Evolutionary conservation across 2,113 vertebrate genomes (phyloP).

Genomic region (Chitala chitala): DNA sequence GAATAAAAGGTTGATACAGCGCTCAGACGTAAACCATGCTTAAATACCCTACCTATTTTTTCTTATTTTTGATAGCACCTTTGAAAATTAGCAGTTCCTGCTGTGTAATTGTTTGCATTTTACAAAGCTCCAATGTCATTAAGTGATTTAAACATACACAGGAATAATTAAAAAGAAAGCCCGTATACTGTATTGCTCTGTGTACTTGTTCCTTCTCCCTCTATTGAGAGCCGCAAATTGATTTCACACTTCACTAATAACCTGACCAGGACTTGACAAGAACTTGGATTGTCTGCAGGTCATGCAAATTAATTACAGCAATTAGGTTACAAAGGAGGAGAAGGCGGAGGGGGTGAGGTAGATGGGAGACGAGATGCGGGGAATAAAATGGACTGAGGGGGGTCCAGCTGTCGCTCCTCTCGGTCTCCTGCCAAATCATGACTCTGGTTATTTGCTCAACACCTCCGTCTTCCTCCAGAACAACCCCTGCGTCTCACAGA

Average conservation of each 20-base stretch:
- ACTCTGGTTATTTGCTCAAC: neutral
- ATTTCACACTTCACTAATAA: constrained; percentile 52
- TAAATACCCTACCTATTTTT: too few species aligned
- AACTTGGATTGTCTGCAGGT: constrained; percentile 45
- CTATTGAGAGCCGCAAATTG: constrained; percentile 45
- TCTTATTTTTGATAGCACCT: too few species aligned
- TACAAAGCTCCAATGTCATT: neutral
- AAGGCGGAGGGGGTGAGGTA: constrained; percentile 11
- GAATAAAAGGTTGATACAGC: too few species aligned
- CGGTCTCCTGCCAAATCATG: neutral
- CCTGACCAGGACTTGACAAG: constrained; percentile 45
- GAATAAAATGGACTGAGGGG: neutral
- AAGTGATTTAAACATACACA: constrained; percentile 7
- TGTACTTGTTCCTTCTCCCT: constrained; percentile 31
- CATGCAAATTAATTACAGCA: constrained; percentile 50
- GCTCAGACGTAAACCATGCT: too few species aligned
- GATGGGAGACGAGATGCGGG: neutral
- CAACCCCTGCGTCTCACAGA: neutral
- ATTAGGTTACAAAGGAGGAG: constrained; percentile 41
- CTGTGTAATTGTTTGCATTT: neutral
- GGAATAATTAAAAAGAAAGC: neutral
- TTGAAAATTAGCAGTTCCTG: too few species aligned
- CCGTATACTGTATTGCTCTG: neutral
- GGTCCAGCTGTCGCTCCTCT: neutral
- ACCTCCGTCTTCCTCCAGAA: neutral